Evolutionary conservation across 92 coral and sea anemone genomes (phyloP), one percentile per base, ranked within the genome.

Genomic region (Desmophyllum pertusum): DNA sequence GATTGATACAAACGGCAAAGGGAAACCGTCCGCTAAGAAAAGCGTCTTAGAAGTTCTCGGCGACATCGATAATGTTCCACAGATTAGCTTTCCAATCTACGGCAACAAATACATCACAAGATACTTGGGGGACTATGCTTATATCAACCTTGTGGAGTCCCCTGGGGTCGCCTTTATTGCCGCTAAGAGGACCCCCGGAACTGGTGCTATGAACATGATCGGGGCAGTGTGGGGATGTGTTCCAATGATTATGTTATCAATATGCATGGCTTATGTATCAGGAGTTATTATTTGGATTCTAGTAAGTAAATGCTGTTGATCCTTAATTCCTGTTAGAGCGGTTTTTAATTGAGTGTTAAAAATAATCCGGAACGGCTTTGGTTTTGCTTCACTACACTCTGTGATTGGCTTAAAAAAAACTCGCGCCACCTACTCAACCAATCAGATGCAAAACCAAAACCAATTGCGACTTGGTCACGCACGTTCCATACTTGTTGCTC

Each of bases 141-240:
- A 87, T 39, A 80, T 92, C 30, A 86, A 93, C 79, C 81, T 94
- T 25, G 90, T 92, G 84, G 89, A 92, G 57, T 89, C 98, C 9
- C 92, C 98, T 29, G 98, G 98, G 31, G 82, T 93, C 23, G 97
- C 89, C 21, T 95, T 91, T 50, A 93, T 95, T 42, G 92, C 93
- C 11, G 90, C 91, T 62, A 78, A 73, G 41, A 70, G 88, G 55
- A 39, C 70, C 37, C 88, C 93, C 3, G 89, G 79, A 18, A 57
- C 41, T 11, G 83, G 76, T 8, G 89, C 84, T 14, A 33, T 17
- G 39, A 84, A 75, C 73, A 85, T 89, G 70, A 27, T 80, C 35
- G 70, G 9, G 4, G 78, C 95, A 36, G 80, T 90, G 30, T 21
- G 63, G 29, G 74, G 35, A 19, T 86, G 91, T 37, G 19, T 91